Base-by-base conservation (phyloP, 1,140 invertebrate species). In the Solen grandis region DNA sequence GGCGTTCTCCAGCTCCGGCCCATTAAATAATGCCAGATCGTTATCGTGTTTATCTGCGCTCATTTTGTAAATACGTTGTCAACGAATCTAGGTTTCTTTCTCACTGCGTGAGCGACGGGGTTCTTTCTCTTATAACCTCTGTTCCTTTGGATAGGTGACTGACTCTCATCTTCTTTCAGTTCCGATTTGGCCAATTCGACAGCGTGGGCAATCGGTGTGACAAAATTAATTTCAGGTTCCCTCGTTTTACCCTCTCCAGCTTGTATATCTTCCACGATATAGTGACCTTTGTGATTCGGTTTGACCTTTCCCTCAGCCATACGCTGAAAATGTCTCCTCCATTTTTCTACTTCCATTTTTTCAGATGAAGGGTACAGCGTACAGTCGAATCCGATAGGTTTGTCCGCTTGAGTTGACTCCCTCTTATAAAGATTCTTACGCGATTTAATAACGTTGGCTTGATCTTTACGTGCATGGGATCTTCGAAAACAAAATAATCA, bases 181-280 rank as follows among this genome's bases (percentile, higher is more conserved):
- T 70, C 66, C 29, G 69, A 73, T 35, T 73, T 73, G 52, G 55
- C 69, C 55, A 60, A 25, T 38, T 73, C 55, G 22, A 60, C 55
- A 33, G 31, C 50, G 50, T 55, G 66, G 25, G 55, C 27, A n/a
- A 66, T 36, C 3, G 29, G 33, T 19, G 63, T 66, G 27, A 69
- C 66, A 4, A 69, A 50, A n/a, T 69, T 69, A 19, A 69, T 54
- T 35, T 50, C 50, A n/a, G 41, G 50, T 38, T 5, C n/a, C 31
- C 5, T 33, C 25, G 50, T 52, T 10, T 50, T n/a, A n/a, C n/a
- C 50, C 31, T 25, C 66, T 13, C 66, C 66, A 8, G 41, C 4
- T 52, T 69, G 66, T 13, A 25, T 22, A 31, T 69, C 41, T 13
- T 19, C 29, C 22, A 69, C 66, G 27, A 52, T 27, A 22, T 69